Evolutionary conservation across 2,797 vertebrate genomes (phyloP).

Genomic region (Phylloscopus collybita): DNA sequence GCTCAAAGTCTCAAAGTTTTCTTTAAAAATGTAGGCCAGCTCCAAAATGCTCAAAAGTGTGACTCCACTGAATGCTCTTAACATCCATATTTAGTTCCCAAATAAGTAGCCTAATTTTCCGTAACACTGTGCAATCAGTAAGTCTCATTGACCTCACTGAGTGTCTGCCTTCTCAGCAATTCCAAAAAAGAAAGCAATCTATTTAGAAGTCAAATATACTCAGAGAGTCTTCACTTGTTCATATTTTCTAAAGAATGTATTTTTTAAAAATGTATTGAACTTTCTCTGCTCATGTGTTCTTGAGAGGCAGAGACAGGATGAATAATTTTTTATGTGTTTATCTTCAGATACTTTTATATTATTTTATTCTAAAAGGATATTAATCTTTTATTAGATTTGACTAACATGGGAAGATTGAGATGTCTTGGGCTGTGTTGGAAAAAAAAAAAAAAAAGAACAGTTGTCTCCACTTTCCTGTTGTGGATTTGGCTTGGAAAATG

Average conservation of each 20-base stretch:
- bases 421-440: background rate
- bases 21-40: slow-evolving; percentile 41
- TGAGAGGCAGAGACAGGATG: background rate
- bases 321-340: slow-evolving; percentile 36
- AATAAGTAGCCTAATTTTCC: slow-evolving; percentile 67
- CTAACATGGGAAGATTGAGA: slow-evolving; percentile 39
- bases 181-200: slow-evolving; percentile 56
- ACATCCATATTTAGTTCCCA: slow-evolving; percentile 57
- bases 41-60: slow-evolving; percentile 29
- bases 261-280: background rate
- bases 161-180: slow-evolving; percentile 55
- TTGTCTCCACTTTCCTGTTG: background rate
- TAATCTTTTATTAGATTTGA: slow-evolving; percentile 64
- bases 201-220: slow-evolving; percentile 50
- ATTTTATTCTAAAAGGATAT: slow-evolving; percentile 45
- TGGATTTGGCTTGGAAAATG: slow-evolving; percentile 11
- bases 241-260: slow-evolving; percentile 19
- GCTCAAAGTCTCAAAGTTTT: background rate
- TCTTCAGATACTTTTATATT: slow-evolving; percentile 19
- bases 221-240: slow-evolving; percentile 19
- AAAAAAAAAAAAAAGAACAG: slow-evolving; percentile 6
- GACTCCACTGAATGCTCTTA: slow-evolving; percentile 35
- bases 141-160: slow-evolving; percentile 63
- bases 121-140: slow-evolving; percentile 59
- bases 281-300: background rate